phyloP scores from a whole-genome alignment of 2,797 vertebrate species.

The Chelon auratus region DNA sequence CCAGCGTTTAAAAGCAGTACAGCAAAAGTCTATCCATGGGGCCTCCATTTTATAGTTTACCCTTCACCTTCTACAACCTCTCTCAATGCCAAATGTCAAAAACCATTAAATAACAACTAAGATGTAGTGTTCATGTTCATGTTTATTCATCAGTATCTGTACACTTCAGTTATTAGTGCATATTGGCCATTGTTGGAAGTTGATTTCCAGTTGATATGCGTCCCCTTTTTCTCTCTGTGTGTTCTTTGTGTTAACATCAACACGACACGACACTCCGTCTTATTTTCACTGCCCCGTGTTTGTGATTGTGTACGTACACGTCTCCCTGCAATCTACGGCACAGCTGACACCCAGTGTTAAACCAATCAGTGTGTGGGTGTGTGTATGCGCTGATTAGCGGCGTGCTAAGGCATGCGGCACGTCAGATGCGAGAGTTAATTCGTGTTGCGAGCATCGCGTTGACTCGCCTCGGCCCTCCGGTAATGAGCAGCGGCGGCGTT shows the following conservation, averaged over 20 bases:
- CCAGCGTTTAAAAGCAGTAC: constrained; percentile 45
- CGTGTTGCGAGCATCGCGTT: constrained; percentile 61
- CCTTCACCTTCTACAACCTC: constrained; percentile 24
- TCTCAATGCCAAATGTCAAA: constrained; percentile 11
- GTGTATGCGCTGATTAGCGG: constrained; percentile 61
- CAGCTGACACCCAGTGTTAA: constrained; percentile 56
- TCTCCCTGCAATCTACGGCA: constrained; percentile 24
- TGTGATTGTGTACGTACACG: constrained; percentile 12
- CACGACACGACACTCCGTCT: background rate
- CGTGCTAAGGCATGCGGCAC: constrained; percentile 59
- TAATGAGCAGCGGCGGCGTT: constrained; percentile 74
- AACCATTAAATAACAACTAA: constrained; percentile 16
- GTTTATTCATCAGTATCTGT: background rate
- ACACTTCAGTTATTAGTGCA: background rate
- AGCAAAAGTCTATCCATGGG: constrained; percentile 55
- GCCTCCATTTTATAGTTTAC: constrained; percentile 47
- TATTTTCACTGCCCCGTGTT: constrained; percentile 17
- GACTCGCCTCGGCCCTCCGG: constrained; percentile 65
- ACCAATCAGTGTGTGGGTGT: constrained; percentile 42
- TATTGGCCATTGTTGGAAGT: background rate
- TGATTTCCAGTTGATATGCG: background rate
- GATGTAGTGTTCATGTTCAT: background rate
- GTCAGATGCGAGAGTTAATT: constrained; percentile 69
- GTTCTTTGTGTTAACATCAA: constrained; percentile 11
- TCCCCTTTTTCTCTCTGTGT: background rate